These are phyloP conservation scores for Lethenteron camtschaticum DNA, from an alignment of 2,113 vertebrate species.

Conservation along the genomic window DNA sequence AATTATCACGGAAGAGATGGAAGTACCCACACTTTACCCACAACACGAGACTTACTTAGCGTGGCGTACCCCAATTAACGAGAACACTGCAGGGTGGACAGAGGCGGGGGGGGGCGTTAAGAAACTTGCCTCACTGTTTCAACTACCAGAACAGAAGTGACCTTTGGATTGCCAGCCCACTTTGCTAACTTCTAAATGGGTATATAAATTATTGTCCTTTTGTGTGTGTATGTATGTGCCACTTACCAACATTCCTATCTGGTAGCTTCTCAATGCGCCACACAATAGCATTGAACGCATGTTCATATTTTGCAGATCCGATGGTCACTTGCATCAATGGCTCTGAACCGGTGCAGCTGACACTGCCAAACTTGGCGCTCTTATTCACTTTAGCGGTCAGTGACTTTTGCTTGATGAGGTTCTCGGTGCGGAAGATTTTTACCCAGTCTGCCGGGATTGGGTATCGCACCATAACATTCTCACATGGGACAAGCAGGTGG, in stretches of 20 bases:
- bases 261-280: conserved; percentile 91
- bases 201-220: conserved; percentile 14
- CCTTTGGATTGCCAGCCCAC: too few species aligned
- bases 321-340: conserved; percentile 60
- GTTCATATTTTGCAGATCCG: conserved; percentile 80
- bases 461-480: conserved; percentile 52
- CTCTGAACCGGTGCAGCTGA: conserved; percentile 37
- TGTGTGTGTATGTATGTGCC: too few species aligned
- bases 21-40: too few species aligned
- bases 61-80: too few species aligned
- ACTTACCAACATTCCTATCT: conserved; percentile 65
- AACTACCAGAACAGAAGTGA: too few species aligned
- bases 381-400: conserved; percentile 81
- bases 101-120: too few species aligned
- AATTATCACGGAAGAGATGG: too few species aligned
- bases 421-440: conserved; percentile 59
- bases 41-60: too few species aligned
- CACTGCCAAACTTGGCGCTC: conserved; percentile 49
- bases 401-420: conserved; percentile 63
- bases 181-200: too few species aligned
- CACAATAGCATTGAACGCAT: conserved; percentile 59
- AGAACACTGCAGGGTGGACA: too few species aligned
- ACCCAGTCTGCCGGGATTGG: conserved; percentile 68
- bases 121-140: too few species aligned
- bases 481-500: conserved; percentile 31